A percentile compares a stretch with the other conserved stretches of the same genome.
phyloP scores from a whole-genome alignment of 92 coral and sea anemone species.

The Montipora capitata region DNA sequence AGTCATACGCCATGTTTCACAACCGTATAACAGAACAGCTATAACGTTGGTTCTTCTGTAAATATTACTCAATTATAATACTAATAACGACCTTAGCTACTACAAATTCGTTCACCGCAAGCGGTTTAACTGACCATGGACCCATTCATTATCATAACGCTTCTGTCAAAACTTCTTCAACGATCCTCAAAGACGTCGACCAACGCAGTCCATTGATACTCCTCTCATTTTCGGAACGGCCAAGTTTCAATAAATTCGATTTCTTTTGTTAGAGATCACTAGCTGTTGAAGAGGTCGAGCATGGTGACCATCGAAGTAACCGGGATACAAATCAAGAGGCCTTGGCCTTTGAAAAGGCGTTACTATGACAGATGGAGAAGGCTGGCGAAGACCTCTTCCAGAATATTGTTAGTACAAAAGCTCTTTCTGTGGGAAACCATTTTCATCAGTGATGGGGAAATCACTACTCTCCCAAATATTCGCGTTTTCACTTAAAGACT shows the following conservation, averaged over 20 bases:
- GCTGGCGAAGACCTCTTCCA: constrained; percentile 21
- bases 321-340: not conserved
- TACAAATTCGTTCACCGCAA: too few relatives aligned
- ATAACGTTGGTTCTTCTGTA: too few relatives aligned
- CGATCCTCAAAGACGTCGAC: too few relatives aligned
- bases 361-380: constrained; percentile 18
- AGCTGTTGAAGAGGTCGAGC: not conserved
- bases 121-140: too few relatives aligned
- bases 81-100: too few relatives aligned
- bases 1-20: too few relatives aligned
- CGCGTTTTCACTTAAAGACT: too few relatives aligned
- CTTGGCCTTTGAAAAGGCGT: constrained; percentile 14
- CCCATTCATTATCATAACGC: too few relatives aligned
- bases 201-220: too few relatives aligned
- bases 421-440: not conserved
- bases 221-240: not conserved
- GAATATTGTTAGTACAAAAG: constrained; percentile 42
- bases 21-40: too few relatives aligned
- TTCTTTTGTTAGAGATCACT: constrained; percentile 21
- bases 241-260: not conserved
- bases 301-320: not conserved
- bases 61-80: too few relatives aligned
- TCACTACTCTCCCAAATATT: not conserved
- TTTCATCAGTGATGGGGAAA: not conserved
- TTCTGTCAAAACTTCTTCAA: too few relatives aligned